phyloP scores from a whole-genome alignment of 2,113 vertebrate genomes.

The Variabilichromis moorii region DNA sequence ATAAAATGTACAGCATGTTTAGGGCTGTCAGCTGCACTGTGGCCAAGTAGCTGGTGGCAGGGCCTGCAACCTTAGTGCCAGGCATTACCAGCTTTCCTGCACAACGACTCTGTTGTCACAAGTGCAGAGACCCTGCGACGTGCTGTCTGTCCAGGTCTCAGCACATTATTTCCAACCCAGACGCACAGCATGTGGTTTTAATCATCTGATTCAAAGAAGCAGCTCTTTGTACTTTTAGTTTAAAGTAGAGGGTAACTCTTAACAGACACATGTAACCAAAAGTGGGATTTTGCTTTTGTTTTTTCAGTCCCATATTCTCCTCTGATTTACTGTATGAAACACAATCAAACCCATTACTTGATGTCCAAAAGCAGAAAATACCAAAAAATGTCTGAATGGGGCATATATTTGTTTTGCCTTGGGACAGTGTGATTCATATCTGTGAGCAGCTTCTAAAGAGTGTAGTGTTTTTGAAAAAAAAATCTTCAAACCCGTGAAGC shows the following conservation, averaged over 20 bases:
- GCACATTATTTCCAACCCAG: neutral
- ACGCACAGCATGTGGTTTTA: neutral
- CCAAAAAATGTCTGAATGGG: neutral
- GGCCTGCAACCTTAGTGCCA: slow-evolving; percentile 42
- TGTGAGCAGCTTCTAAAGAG: neutral
- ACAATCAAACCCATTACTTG: neutral
- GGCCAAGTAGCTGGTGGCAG: neutral
- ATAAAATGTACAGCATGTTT: neutral
- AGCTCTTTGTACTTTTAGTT: neutral
- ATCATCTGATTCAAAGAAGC: neutral
- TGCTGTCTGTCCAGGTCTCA: neutral
- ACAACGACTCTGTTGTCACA: slow-evolving; percentile 55
- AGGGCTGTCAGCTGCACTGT: neutral
- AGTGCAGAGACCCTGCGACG: neutral
- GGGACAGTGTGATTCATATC: neutral
- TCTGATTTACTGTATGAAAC: neutral
- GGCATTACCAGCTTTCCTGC: slow-evolving; percentile 44
- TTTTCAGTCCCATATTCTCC: neutral
- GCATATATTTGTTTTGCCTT: neutral
- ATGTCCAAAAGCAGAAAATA: neutral
- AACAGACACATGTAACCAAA: neutral
- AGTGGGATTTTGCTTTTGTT: neutral
- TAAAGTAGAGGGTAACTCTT: neutral
- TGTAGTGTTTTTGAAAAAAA: neutral
- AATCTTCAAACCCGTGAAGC: neutral